Conservation (phyloP, 2,888 invertebrate genomes). For the Lycia hirtaria region DNA sequence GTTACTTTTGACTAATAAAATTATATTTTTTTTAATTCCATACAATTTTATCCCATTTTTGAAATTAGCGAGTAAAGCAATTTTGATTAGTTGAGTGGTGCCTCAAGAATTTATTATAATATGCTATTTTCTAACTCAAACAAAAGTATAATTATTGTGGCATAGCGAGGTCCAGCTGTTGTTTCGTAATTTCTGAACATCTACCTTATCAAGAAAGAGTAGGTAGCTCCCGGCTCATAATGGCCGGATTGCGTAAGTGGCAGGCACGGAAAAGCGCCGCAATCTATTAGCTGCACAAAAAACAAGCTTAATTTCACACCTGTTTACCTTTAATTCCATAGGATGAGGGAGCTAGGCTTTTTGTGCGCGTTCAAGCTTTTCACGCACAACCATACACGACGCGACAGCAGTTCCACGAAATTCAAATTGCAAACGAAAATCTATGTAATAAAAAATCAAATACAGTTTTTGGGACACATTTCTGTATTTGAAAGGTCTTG, state of each 20-base stretch:
- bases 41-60: too few species aligned
- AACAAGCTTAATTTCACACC: constrained; percentile 83
- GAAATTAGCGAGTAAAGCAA: too few species aligned
- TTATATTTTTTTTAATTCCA: too few species aligned
- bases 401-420: neutral
- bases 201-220: constrained; percentile 14
- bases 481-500: too few species aligned
- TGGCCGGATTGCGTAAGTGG: constrained; percentile 71
- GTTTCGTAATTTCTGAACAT: neutral
- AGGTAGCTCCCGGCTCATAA: constrained; percentile 25
- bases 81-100: too few species aligned
- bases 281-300: constrained; percentile 80
- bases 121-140: too few species aligned
- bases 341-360: constrained; percentile 70
- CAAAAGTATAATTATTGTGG: neutral
- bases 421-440: neutral
- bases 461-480: neutral
- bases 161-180: neutral
- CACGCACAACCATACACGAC: constrained; percentile 13
- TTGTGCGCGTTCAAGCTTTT: constrained; percentile 58
- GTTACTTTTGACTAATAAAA: too few species aligned
- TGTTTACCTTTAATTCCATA: constrained; percentile 81
- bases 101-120: too few species aligned
- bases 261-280: constrained; percentile 69
- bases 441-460: too few species aligned